Conservation (phyloP, 1,140 invertebrate genomes). For the Pemphigus obesinymphae region DNA sequence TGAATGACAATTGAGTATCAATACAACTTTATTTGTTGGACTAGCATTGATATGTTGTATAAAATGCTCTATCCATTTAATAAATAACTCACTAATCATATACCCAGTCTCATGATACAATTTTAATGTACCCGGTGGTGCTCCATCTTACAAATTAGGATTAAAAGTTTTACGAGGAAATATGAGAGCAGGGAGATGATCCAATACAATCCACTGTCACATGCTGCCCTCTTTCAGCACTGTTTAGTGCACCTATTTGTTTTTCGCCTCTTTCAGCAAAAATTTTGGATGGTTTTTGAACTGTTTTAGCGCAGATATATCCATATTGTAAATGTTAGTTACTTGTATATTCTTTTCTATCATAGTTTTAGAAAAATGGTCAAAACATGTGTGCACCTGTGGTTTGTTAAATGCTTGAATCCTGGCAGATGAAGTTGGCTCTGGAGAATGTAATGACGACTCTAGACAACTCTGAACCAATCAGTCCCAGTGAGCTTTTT, state of each 20-base stretch:
- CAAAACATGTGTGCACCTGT: background rate
- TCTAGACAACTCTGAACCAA: too few species aligned
- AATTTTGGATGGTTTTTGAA: background rate
- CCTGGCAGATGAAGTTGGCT: background rate
- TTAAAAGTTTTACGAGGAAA: conserved; percentile 51
- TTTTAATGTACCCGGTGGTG: conserved; percentile 51
- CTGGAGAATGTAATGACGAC: background rate
- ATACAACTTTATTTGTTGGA: conserved; percentile 45
- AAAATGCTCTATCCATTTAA: conserved; percentile 50
- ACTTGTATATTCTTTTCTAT: background rate
- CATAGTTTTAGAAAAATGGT: background rate
- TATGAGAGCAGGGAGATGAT: conserved; percentile 51
- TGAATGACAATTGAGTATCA: conserved; percentile 51
- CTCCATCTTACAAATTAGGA: conserved; percentile 50
- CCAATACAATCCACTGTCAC: conserved; percentile 52
- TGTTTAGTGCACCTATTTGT: background rate
- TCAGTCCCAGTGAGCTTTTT: too few species aligned
- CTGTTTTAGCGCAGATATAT: background rate
- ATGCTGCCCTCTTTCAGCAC: conserved; percentile 48
- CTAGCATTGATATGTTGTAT: conserved; percentile 47
- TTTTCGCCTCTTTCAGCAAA: background rate
- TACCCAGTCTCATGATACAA: conserved; percentile 48
- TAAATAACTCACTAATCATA: conserved; percentile 48
- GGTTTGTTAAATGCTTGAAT: background rate
- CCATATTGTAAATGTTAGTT: background rate